Evolutionary conservation across 1,140 invertebrate species (phyloP), one percentile per base, ranked within the genome.

Genomic region (Oreohelix idahoensis): DNA sequence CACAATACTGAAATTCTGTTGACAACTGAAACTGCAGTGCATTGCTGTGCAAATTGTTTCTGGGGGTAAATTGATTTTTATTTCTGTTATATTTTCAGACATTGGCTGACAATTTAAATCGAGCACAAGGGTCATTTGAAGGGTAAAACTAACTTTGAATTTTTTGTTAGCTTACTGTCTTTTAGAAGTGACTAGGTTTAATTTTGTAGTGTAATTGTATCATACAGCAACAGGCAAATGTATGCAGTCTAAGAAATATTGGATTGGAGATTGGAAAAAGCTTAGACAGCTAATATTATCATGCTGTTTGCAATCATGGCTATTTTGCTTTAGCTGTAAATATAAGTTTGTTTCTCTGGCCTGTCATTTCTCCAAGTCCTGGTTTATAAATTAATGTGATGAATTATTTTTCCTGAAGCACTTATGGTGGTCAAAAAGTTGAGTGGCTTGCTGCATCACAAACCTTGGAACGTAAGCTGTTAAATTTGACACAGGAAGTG

Each of bases 391-490:
- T 70, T 70, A 10, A 70, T 15, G 5, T 13, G 1, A 4, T 70
- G 69, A 35, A 70, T 70, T 36, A 4, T 70, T 15, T 70, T 36
- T 70, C 32, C 15, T 70, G 26, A 17, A 36, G 29, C 15, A 13
- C 15, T 15, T 35, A 36, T 32, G 20, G 1, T 51, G 75, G 32
- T 20, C 75, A 79, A 69, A 69, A 53, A 39, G 11, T 69, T 20
- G 36, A 58, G 8, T 74, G 87, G 51, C 84, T 83, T 79, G 84
- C 84, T 51, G 83, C 84, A 70, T 73, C 86, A 45, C 49, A 81
- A n/a, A 86, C 83, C 26, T 82, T 89, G 45, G 58, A 83, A 58
- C 39, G 69, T 26, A 80, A 88, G 29, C 76, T 86, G 29, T 23
- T 70, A 17, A 80, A 77, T 1, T 38, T 89, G 26, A 58, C 85